phyloP scores from a whole-genome alignment of 2,113 vertebrate species.

The Salminus brasiliensis region DNA sequence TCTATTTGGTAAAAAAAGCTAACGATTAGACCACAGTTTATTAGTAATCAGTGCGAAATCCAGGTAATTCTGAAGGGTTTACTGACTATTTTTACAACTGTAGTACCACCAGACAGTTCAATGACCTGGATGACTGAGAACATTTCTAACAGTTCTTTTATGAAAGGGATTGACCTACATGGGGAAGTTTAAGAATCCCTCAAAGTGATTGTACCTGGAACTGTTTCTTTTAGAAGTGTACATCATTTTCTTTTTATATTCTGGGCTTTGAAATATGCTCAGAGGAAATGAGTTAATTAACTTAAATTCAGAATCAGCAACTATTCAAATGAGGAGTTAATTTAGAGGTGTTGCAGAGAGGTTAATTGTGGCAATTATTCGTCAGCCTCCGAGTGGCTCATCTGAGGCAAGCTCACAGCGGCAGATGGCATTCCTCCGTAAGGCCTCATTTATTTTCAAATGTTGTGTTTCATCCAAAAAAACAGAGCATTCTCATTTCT shows the following conservation, averaged over 20 bases:
- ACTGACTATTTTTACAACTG: no score
- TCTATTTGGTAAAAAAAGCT: no score
- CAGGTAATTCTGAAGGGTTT: no score
- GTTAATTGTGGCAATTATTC: slow-evolving; percentile 50
- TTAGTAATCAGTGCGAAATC: no score
- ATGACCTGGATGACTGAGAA: no score
- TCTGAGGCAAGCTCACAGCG: slow-evolving; percentile 32
- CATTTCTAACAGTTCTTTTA: background rate
- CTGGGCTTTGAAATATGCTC: slow-evolving; percentile 2
- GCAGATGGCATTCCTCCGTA: slow-evolving; percentile 36
- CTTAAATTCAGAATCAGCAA: slow-evolving; percentile 36
- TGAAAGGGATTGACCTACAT: no score
- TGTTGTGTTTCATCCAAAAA: slow-evolving; percentile 15
- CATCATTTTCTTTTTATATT: background rate
- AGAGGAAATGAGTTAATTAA: slow-evolving; percentile 31
- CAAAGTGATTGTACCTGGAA: background rate
- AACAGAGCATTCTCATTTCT: background rate
- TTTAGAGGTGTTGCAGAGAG: slow-evolving; percentile 43
- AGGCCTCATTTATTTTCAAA: slow-evolving; percentile 38
- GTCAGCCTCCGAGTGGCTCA: slow-evolving; percentile 6
- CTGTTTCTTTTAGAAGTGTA: background rate
- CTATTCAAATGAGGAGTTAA: slow-evolving; percentile 35
- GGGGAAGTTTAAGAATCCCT: background rate
- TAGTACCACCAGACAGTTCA: no score
- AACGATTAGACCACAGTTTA: no score